A percentile compares a stretch with the other conserved stretches of the same genome.
phyloP scores from a whole-genome alignment of 2,113 vertebrate genomes.

The Sinosuthora webbiana region DNA sequence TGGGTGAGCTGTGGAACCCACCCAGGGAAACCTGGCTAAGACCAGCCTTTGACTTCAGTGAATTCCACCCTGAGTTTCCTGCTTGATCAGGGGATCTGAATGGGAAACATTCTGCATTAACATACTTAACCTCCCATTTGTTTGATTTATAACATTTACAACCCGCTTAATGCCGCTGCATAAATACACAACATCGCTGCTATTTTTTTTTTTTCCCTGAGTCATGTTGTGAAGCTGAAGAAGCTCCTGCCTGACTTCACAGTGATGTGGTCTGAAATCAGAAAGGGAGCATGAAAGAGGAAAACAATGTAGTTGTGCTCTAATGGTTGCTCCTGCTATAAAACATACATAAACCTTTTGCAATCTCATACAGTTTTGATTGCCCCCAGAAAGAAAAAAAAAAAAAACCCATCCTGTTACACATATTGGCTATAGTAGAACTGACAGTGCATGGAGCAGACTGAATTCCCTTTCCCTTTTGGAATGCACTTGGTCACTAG shows the following conservation, averaged over 20 bases:
- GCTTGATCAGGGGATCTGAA: neutral
- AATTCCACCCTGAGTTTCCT: neutral
- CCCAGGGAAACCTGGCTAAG: neutral
- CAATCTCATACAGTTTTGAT: conserved; percentile 48
- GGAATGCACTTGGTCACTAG: neutral
- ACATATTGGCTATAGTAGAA: neutral
- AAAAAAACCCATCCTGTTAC: neutral
- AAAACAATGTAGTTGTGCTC: neutral
- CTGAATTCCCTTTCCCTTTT: neutral
- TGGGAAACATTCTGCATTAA: neutral
- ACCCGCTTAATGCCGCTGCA: neutral
- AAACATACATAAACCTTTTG: conserved; percentile 51
- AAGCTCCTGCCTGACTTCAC: conserved; percentile 9
- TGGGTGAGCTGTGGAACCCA: neutral
- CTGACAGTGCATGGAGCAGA: neutral
- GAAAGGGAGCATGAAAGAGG: neutral
- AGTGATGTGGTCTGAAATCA: neutral
- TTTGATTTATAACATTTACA: neutral
- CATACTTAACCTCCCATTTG: neutral
- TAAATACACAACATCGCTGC: neutral
- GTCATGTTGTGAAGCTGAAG: neutral
- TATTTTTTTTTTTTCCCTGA: neutral
- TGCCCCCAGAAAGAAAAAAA: neutral
- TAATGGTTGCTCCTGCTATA: conserved; percentile 21
- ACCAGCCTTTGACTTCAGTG: neutral